Evolutionary conservation across 92 coral and sea anemone species (phyloP).

Genomic region (Anthopleura xanthogrammica): DNA sequence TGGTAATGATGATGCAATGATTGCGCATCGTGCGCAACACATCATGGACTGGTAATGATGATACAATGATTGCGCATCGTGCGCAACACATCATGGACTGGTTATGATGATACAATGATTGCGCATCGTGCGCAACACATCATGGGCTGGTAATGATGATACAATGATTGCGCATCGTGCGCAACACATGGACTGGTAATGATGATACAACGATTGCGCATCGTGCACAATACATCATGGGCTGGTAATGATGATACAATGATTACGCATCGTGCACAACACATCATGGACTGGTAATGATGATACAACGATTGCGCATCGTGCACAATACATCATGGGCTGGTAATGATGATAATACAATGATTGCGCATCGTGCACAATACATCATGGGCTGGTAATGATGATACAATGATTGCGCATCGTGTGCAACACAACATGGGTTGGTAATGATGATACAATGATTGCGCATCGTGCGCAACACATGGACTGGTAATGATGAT

Average conservation of each 20-base stretch:
- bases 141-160: not conserved
- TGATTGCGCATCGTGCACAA: not conserved
- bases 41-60: not conserved
- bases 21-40: too few relatives aligned
- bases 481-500: not conserved
- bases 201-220: not conserved
- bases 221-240: not conserved
- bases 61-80: not conserved
- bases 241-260: not conserved
- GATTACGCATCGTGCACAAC: not conserved
- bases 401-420: not conserved
- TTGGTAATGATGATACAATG: not conserved
- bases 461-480: not conserved
- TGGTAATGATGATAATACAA: not conserved
- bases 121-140: not conserved
- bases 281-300: not conserved
- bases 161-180: not conserved
- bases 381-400: not conserved
- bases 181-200: not conserved
- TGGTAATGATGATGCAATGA: not conserved
- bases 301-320: not conserved
- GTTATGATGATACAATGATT: not conserved
- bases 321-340: not conserved
- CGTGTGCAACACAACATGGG: not conserved
- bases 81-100: not conserved